Conservation (phyloP, 2,797 vertebrate genomes). For the Pseudochirops cupreus region DNA sequence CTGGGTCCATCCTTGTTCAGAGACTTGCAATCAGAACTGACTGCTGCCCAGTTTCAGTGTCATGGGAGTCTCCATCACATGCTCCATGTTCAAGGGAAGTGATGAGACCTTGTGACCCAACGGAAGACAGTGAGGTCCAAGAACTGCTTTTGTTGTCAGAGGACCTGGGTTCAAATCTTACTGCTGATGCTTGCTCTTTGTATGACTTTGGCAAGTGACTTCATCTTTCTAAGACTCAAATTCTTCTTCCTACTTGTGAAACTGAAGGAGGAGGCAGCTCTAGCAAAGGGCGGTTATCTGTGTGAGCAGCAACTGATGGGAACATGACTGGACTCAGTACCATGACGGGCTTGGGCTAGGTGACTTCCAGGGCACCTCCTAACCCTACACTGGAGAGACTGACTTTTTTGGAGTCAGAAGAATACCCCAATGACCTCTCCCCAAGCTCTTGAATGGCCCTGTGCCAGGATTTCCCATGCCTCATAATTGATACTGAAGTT, state of each 20-base stretch:
- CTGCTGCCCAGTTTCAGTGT: not conserved
- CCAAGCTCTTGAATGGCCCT: not conserved
- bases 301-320: not conserved
- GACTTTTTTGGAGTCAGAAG: not conserved
- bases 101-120: not conserved
- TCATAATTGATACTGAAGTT: not conserved
- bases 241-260: not conserved
- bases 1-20: not conserved
- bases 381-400: not conserved
- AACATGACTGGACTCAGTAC: not conserved
- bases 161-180: not conserved
- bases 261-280: no score
- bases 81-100: not conserved
- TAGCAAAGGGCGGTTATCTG: no score
- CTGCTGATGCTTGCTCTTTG: no score
- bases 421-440: not conserved
- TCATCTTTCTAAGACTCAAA: not conserved
- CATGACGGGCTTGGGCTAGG: no score
- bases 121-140: not conserved
- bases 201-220: no score
- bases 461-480: no score
- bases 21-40: not conserved
- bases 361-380: no score
- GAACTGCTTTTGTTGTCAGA: not conserved
- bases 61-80: not conserved